Evolutionary conservation across 2,888 invertebrate genomes (phyloP).

Genomic region (Xestia c-nigrum): DNA sequence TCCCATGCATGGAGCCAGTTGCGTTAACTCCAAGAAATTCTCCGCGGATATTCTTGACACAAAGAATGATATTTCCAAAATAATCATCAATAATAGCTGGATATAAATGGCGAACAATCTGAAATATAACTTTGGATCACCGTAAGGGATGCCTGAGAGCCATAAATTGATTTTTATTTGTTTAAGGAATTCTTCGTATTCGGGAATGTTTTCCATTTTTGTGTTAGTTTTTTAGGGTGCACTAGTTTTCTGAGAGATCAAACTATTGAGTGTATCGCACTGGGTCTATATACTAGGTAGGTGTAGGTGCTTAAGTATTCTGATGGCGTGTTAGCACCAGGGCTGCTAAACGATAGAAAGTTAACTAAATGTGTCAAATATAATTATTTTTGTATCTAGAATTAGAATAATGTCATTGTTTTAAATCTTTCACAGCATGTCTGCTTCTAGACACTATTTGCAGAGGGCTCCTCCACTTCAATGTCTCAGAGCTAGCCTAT

Average conservation of each 20-base stretch:
- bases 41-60: slow-evolving; percentile 76
- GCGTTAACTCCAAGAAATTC: slow-evolving; percentile 79
- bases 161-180: slow-evolving; percentile 77
- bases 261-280: background rate
- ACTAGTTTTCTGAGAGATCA: background rate
- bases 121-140: slow-evolving; percentile 65
- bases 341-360: slow-evolving; percentile 20
- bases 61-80: slow-evolving; percentile 74
- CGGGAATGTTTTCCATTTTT: slow-evolving; percentile 72
- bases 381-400: background rate
- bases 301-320: slow-evolving; percentile 6
- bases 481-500: background rate
- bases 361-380: background rate
- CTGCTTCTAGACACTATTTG: background rate
- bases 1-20: slow-evolving; percentile 78
- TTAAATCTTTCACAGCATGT: background rate
- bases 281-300: background rate
- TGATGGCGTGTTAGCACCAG: background rate
- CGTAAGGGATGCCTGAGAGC: slow-evolving; percentile 76
- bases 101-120: slow-evolving; percentile 69
- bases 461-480: background rate
- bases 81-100: slow-evolving; percentile 66
- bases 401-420: background rate
- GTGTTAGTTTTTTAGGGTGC: background rate
- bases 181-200: slow-evolving; percentile 77